A percentile compares a stretch with the other conserved stretches of the same genome.
phyloP scores from a whole-genome alignment of 1,140 invertebrate species.

The Druon quercuslanigerum region DNA sequence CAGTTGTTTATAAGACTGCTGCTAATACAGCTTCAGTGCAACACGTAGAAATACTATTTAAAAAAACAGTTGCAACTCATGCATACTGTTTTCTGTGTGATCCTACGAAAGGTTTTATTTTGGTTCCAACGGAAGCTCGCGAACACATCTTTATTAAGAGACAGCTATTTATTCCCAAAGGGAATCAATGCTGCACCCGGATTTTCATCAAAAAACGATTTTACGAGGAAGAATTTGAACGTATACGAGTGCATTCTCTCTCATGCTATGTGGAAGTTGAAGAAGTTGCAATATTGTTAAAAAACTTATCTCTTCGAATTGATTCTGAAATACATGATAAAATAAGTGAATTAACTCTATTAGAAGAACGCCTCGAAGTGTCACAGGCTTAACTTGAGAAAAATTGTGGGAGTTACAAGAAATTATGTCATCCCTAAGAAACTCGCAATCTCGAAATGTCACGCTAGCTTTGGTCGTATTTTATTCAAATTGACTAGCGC shows the following conservation, averaged over 20 bases:
- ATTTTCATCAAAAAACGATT: conserved; percentile 49
- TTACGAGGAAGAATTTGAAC: conserved; percentile 40
- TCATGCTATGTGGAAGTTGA: no score
- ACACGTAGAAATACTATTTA: conserved; percentile 17
- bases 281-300: no score
- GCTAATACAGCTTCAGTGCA: no score
- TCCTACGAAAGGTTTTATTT: conserved; percentile 19
- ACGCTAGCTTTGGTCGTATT: conserved; percentile 44
- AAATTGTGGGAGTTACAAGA: conserved; percentile 20
- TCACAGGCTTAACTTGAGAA: conserved; percentile 42
- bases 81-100: conserved; percentile 43
- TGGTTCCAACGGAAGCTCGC: conserved; percentile 37
- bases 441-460: conserved; percentile 33
- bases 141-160: conserved; percentile 36
- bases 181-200: conserved; percentile 50
- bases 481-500: conserved; percentile 39
- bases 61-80: conserved; percentile 33
- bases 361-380: conserved; percentile 34
- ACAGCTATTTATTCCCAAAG: conserved; percentile 45
- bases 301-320: no score
- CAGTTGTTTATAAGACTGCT: no score
- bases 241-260: no score
- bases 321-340: conserved; percentile 27
- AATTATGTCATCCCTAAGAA: conserved; percentile 39
- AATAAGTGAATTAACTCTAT: conserved; percentile 31